phyloP scores from a whole-genome alignment of 2,888 invertebrate species.

The Autographa gamma region DNA sequence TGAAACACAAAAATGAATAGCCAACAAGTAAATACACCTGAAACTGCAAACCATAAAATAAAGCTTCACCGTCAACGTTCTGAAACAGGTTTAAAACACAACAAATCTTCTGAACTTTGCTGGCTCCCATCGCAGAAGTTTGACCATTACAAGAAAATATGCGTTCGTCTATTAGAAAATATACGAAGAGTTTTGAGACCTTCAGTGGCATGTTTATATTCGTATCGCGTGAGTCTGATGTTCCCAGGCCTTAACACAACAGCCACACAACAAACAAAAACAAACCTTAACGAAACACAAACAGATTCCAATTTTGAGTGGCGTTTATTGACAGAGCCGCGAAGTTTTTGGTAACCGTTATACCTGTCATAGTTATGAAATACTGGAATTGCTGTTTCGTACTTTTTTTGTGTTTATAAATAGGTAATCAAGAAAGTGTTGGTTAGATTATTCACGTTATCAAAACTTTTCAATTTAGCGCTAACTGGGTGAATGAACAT shows the following conservation, averaged over 20 bases:
- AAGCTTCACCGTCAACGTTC: conserved; percentile 59
- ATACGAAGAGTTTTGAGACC: conserved; percentile 69
- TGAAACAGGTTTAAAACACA: conserved; percentile 69
- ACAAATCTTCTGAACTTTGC: conserved; percentile 72
- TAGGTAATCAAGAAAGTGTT: conserved; percentile 67
- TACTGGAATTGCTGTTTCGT: conserved; percentile 70
- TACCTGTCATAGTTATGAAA: conserved; percentile 78
- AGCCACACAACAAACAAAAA: conserved; percentile 60
- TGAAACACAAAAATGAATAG: conserved; percentile 19
- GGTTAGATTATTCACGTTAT: conserved; percentile 39
- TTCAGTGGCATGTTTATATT: conserved; percentile 78
- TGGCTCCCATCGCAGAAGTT: conserved; percentile 77
- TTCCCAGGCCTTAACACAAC: conserved; percentile 57
- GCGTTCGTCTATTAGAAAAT: conserved; percentile 85
- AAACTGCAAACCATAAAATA: conserved; percentile 49
- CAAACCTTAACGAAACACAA: conserved; percentile 63
- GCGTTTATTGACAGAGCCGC: conserved; percentile 54
- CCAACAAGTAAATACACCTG: conserved; percentile 44
- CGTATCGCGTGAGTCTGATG: conserved; percentile 75
- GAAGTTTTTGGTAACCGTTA: conserved; percentile 74
- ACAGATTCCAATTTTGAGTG: conserved; percentile 67
- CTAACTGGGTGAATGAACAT: conserved; percentile 15
- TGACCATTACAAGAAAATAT: conserved; percentile 85
- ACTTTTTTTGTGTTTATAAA: conserved; percentile 61
- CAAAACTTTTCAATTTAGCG: conserved; percentile 34